Percentiles rank a stretch among this genome's conserved stretches.
phyloP scores from a whole-genome alignment of 2,797 vertebrate species.

The Hippocampus kuda region DNA sequence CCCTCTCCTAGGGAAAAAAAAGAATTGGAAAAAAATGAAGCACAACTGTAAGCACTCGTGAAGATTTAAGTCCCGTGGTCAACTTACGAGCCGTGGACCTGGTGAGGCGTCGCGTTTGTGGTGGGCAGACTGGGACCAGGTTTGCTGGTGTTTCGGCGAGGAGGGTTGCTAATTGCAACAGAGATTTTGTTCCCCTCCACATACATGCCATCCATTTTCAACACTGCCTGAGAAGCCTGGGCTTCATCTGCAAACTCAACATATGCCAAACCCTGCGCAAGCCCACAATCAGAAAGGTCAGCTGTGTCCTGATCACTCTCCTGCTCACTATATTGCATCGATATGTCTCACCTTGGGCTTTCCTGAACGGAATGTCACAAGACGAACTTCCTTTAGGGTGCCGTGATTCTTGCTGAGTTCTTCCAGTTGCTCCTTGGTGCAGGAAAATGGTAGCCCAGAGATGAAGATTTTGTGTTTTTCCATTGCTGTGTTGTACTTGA shows the following conservation, averaged over 20 bases:
- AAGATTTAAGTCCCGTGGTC: background rate
- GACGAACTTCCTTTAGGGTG: conserved; percentile 77
- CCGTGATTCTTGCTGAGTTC: conserved; percentile 80
- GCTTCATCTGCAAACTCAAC: conserved; percentile 84
- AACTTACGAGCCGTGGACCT: conserved; percentile 82
- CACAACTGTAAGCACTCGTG: background rate
- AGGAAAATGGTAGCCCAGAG: conserved; percentile 86
- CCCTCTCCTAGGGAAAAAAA: conserved; percentile 69
- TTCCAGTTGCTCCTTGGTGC: conserved; percentile 82
- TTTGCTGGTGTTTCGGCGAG: conserved; percentile 70
- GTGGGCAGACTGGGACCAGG: conserved; percentile 43
- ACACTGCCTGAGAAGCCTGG: conserved; percentile 85
- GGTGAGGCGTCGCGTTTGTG: conserved; percentile 57
- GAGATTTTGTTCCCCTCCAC: conserved; percentile 77
- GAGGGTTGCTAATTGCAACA: conserved; percentile 94
- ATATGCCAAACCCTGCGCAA: conserved; percentile 85
- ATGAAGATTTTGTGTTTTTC: conserved; percentile 97
- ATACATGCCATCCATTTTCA: conserved; percentile 82
- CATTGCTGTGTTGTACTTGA: conserved; percentile 84
- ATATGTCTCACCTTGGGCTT: conserved; percentile 80
- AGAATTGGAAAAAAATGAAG: background rate
- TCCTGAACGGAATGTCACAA: conserved; percentile 92
- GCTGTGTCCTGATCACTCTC: background rate
- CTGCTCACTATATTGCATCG: background rate
- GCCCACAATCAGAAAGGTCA: background rate